Evolutionary conservation across 2,888 invertebrate genomes (phyloP).

Genomic region (Tetramorium bicarinatum): DNA sequence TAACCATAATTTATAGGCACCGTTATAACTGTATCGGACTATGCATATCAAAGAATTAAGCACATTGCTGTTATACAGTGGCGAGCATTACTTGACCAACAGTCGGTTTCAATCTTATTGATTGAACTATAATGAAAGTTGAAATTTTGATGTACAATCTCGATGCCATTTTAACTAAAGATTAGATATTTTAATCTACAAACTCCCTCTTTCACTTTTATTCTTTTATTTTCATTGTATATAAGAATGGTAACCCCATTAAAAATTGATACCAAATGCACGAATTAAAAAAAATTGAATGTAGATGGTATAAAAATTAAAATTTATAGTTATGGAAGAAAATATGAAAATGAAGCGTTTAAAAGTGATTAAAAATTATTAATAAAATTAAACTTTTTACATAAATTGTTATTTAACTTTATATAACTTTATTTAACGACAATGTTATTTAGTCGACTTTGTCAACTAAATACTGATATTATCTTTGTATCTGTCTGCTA

Average conservation of each 20-base stretch:
- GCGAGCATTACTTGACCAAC: slow-evolving; percentile 12
- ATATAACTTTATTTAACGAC: no score
- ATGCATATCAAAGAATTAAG: no score
- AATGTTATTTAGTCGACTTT: background rate
- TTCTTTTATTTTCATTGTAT: background rate
- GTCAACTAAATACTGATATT: background rate
- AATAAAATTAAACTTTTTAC: background rate
- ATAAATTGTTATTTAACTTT: background rate
- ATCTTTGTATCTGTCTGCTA: background rate
- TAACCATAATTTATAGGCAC: background rate
- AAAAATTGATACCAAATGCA: background rate
- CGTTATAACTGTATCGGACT: background rate
- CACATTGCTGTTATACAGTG: background rate
- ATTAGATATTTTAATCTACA: background rate
- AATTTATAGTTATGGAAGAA: background rate
- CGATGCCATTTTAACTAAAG: background rate
- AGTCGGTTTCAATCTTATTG: background rate
- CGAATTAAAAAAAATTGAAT: background rate
- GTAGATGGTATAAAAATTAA: background rate
- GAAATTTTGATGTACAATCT: background rate
- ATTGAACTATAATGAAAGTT: background rate
- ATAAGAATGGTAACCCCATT: background rate
- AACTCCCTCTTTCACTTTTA: background rate
- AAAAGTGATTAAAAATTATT: background rate
- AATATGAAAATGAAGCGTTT: background rate